Conservation (phyloP, 2,888 invertebrate species). For the Monoplex corrugatus region DNA sequence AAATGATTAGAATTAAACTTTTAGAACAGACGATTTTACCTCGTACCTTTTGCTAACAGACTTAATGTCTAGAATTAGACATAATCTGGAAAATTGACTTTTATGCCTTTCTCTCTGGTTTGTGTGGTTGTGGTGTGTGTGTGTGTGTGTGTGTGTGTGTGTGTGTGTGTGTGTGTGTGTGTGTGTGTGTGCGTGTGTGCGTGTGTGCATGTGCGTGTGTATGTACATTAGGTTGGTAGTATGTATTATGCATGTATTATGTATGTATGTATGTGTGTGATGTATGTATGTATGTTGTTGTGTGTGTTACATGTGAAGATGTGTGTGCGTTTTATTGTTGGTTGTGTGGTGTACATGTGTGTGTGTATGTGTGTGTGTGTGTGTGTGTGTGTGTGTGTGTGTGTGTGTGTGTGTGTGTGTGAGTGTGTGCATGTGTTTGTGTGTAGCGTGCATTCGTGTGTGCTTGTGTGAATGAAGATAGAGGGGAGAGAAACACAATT, state of each 20-base stretch:
- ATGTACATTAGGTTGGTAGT: too few relatives aligned
- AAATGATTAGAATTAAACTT: too few relatives aligned
- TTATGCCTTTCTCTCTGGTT: not conserved
- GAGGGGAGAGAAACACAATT: not conserved
- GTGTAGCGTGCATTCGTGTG: not conserved
- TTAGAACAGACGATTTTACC: too few relatives aligned
- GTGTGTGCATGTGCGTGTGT: not conserved
- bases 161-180: not conserved
- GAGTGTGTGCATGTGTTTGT: not conserved
- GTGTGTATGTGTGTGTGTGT: not conserved
- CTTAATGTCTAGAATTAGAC: too few relatives aligned
- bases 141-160: conserved; percentile 4
- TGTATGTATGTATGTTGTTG: not conserved
- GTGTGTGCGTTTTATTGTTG: too few relatives aligned
- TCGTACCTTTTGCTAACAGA: too few relatives aligned
- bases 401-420: not conserved
- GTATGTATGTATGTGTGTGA: not conserved
- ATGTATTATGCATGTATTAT: too few relatives aligned
- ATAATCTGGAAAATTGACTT: too few relatives aligned
- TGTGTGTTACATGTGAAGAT: not conserved
- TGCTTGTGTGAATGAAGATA: not conserved
- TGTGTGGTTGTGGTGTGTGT: not conserved
- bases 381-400: not conserved
- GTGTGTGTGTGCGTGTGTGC: not conserved
- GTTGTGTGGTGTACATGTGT: too few relatives aligned